Conservation (phyloP, 2,113 vertebrate genomes). For the Pluvianellus socialis region DNA sequence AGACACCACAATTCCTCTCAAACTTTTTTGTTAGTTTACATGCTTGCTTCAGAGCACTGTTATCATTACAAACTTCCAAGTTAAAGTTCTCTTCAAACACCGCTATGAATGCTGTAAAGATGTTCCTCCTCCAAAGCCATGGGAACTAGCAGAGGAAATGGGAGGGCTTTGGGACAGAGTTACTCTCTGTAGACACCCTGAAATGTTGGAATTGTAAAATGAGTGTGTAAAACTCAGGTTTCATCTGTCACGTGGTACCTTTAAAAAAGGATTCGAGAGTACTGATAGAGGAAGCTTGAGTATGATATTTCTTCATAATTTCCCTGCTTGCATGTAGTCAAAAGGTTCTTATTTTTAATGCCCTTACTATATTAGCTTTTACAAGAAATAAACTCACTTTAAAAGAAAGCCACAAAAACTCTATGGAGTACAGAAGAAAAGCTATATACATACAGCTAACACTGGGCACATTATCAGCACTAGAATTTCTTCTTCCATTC, state of each 20-base stretch:
- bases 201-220: not conserved
- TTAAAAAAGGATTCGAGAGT: not conserved
- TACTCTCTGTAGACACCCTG: not conserved
- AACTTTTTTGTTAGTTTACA: not conserved
- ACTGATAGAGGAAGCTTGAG: not conserved
- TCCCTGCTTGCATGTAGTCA: not conserved
- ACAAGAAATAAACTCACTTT: not conserved
- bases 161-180: not conserved
- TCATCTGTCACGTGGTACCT: not conserved
- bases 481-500: conserved; percentile 41
- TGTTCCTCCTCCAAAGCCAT: not conserved
- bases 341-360: not conserved
- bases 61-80: not conserved
- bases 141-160: not conserved
- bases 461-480: not conserved
- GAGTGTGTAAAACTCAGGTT: not conserved
- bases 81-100: not conserved
- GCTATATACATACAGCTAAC: not conserved
- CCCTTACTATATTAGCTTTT: not conserved
- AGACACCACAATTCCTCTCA: not conserved
- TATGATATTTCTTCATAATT: not conserved
- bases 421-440: not conserved
- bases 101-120: not conserved
- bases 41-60: not conserved
- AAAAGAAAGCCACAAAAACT: not conserved